Percentiles rank a stretch among this genome's conserved stretches.
These are phyloP conservation scores for Dendroctonus ponderosae DNA, from an alignment of 1,140 invertebrate species.

Conservation along the genomic window DNA sequence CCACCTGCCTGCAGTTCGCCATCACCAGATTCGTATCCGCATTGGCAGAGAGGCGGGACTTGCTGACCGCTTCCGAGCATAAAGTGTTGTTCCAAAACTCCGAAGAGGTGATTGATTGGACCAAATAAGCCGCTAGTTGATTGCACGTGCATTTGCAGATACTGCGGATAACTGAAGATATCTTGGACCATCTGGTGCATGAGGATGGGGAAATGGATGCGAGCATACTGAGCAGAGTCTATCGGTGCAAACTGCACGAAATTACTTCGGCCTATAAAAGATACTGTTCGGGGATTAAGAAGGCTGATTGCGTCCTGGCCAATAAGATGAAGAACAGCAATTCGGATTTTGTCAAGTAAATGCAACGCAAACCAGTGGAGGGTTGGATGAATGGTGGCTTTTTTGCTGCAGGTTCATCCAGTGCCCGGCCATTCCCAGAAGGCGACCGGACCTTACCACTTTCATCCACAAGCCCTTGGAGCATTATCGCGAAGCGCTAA, in stretches of 20 bases:
- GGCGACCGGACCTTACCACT: slow-evolving; percentile 77
- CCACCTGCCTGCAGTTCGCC: slow-evolving; percentile 70
- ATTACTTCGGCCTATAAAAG: slow-evolving; percentile 73
- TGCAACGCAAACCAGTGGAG: not conserved
- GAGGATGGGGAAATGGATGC: slow-evolving; percentile 69
- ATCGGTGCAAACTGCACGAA: slow-evolving; percentile 68
- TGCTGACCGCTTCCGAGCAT: slow-evolving; percentile 71
- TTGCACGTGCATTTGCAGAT: slow-evolving; percentile 54
- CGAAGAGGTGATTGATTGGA: slow-evolving; percentile 61
- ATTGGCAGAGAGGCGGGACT: slow-evolving; percentile 67
- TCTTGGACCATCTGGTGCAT: slow-evolving; percentile 70
- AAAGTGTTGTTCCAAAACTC: slow-evolving; percentile 78
- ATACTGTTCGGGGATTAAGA: slow-evolving; percentile 78
- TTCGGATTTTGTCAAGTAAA: slow-evolving; percentile 43
- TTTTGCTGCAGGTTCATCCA: slow-evolving; percentile 61
- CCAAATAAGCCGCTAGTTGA: not conserved
- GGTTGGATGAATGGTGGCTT: not conserved
- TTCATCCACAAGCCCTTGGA: slow-evolving; percentile 78
- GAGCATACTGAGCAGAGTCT: slow-evolving; percentile 64
- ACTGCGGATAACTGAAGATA: slow-evolving; percentile 73
- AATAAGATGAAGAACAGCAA: slow-evolving; percentile 55
- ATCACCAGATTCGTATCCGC: slow-evolving; percentile 71
- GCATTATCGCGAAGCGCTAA: slow-evolving; percentile 65
- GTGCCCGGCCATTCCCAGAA: slow-evolving; percentile 72
- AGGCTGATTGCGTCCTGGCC: slow-evolving; percentile 76